Conservation (phyloP, 2,888 invertebrate genomes). For the Metellina segmentata region DNA sequence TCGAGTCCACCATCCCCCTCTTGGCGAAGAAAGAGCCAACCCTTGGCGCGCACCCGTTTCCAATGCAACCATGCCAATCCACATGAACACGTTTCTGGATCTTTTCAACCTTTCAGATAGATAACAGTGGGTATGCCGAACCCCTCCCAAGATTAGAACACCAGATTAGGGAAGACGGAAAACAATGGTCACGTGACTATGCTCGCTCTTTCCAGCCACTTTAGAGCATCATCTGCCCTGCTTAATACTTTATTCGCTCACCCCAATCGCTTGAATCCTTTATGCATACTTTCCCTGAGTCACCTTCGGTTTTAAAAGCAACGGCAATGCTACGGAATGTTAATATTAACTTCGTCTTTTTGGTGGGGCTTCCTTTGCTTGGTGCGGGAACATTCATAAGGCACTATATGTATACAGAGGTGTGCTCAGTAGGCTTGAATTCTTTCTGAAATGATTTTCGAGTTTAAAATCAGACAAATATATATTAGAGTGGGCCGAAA, state of each 20-base stretch:
- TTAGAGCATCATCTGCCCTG: background rate
- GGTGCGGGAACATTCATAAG: background rate
- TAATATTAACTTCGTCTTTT: conserved; percentile 22
- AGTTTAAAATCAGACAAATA: too few species aligned
- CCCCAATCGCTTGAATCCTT: background rate
- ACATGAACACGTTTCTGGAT: conserved; percentile 8
- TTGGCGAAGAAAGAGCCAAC: too few species aligned
- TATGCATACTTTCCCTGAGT: conserved; percentile 14
- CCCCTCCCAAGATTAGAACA: conserved; percentile 53
- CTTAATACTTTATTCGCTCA: conserved; percentile 9
- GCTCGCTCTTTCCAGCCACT: conserved; percentile 29
- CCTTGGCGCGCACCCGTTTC: too few species aligned
- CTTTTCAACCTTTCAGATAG: conserved; percentile 23
- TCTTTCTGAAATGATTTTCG: too few species aligned
- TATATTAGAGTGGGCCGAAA: too few species aligned
- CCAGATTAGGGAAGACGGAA: conserved; percentile 35
- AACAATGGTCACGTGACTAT: conserved; percentile 55
- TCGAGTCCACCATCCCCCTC: too few species aligned
- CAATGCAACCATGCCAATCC: background rate
- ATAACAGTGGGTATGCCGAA: background rate
- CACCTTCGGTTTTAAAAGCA: background rate
- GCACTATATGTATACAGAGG: background rate
- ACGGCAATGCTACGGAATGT: background rate
- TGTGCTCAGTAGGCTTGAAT: too few species aligned
- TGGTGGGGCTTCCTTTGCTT: background rate